A percentile compares a stretch with the other conserved stretches of the same genome.
These are phyloP conservation scores for Pica pica DNA, from an alignment of 2,113 vertebrate genomes.

Conservation along the genomic window DNA sequence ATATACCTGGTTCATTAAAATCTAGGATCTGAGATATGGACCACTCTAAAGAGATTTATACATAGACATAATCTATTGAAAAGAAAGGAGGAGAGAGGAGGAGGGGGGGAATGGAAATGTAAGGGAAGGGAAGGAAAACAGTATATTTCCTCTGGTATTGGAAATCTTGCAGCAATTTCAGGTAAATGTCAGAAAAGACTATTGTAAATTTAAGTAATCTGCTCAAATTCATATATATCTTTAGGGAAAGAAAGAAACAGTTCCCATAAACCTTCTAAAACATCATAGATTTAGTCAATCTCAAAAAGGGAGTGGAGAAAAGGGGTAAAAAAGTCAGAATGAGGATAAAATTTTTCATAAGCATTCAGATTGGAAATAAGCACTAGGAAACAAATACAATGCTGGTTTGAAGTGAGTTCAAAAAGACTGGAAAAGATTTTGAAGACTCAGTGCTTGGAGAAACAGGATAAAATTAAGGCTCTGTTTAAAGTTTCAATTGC, in stretches of 20 bases:
- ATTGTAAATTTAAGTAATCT: not conserved
- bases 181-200: not conserved
- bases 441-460: not conserved
- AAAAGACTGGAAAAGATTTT: not conserved
- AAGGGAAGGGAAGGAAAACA: no score
- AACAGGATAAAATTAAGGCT: not conserved
- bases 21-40: not conserved
- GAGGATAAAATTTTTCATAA: not conserved
- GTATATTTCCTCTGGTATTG: not conserved
- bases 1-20: not conserved
- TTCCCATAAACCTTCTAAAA: not conserved
- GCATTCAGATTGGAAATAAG: not conserved
- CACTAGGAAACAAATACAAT: not conserved
- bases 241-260: not conserved
- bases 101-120: not conserved
- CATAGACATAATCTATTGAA: not conserved
- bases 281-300: not conserved
- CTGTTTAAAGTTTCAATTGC: not conserved
- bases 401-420: not conserved
- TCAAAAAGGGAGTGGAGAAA: not conserved
- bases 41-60: not conserved
- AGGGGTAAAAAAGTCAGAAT: not conserved
- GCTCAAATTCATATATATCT: not conserved
- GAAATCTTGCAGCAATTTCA: not conserved
- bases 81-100: not conserved